Conservation (phyloP, 1,140 invertebrate species). For the Drosophila arawakana region DNA sequence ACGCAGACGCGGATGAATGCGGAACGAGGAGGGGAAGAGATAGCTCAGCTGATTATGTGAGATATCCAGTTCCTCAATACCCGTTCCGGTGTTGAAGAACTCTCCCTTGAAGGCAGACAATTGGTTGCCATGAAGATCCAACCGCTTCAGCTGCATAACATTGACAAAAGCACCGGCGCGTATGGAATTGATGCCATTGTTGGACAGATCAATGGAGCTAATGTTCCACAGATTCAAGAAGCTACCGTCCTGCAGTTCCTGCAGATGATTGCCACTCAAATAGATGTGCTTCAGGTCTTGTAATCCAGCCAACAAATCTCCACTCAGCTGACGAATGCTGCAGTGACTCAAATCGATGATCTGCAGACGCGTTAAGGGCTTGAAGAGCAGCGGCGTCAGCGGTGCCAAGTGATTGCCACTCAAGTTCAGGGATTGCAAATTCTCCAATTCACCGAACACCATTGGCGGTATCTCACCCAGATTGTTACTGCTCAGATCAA, state of each 20-base stretch:
- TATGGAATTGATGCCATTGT: constrained; percentile 92
- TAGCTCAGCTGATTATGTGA: constrained; percentile 91
- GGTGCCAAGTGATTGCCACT: constrained; percentile 90
- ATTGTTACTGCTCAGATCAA: constrained; percentile 93
- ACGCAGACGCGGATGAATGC: constrained; percentile 90
- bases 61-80: constrained; percentile 90
- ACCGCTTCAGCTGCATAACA: constrained; percentile 88
- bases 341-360: constrained; percentile 90
- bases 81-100: constrained; percentile 90
- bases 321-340: constrained; percentile 88
- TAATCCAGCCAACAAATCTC: constrained; percentile 89
- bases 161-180: constrained; percentile 88
- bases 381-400: constrained; percentile 86
- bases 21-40: constrained; percentile 92
- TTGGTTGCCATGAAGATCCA: constrained; percentile 90
- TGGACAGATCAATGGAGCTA: constrained; percentile 89
- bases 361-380: constrained; percentile 87
- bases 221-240: constrained; percentile 91
- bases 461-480: constrained; percentile 88
- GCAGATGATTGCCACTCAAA: constrained; percentile 88
- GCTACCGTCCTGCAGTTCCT: constrained; percentile 89
- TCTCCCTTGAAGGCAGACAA: constrained; percentile 91
- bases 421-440: constrained; percentile 90
- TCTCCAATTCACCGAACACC: constrained; percentile 89
- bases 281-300: constrained; percentile 88